Conservation (phyloP, 2,888 invertebrate genomes). For the Cordilura impudica region DNA sequence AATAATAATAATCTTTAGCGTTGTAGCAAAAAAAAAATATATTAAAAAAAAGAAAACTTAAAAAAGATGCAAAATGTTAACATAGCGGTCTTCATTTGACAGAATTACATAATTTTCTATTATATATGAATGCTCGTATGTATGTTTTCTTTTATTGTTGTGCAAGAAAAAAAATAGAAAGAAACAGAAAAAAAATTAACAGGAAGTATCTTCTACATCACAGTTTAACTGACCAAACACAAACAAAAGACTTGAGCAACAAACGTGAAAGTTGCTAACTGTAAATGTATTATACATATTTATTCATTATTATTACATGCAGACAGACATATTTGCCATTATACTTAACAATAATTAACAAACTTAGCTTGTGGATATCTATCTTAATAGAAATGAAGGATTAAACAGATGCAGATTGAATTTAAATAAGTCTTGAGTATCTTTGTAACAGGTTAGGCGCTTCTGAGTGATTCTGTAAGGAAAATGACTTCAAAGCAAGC, state of each 20-base stretch:
- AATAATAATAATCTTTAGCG: slow-evolving; percentile 6
- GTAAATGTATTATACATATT: slow-evolving; percentile 20
- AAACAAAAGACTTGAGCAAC: slow-evolving; percentile 58
- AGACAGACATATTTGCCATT: no score
- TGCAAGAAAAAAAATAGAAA: slow-evolving; percentile 12
- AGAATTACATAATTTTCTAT: slow-evolving; percentile 58
- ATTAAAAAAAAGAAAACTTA: background rate
- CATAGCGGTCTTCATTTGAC: slow-evolving; percentile 41
- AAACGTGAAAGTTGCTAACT: slow-evolving; percentile 40
- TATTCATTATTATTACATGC: slow-evolving; percentile 26
- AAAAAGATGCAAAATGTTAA: slow-evolving; percentile 32
- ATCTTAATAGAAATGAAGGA: no score
- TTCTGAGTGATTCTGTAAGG: no score
- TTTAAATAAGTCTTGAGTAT: no score
- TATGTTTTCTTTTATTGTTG: slow-evolving; percentile 2
- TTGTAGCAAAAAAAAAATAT: no score
- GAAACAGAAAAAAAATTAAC: slow-evolving; percentile 7
- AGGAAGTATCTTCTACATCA: slow-evolving; percentile 46
- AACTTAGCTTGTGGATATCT: no score
- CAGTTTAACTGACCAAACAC: slow-evolving; percentile 16
- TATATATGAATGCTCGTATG: slow-evolving; percentile 27
- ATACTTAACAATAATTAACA: no score
- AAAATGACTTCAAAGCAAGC: no score
- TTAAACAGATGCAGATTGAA: no score
- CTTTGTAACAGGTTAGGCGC: no score